Evolutionary conservation across 2,797 vertebrate genomes (phyloP).

Genomic region (Megaceryle alcyon): DNA sequence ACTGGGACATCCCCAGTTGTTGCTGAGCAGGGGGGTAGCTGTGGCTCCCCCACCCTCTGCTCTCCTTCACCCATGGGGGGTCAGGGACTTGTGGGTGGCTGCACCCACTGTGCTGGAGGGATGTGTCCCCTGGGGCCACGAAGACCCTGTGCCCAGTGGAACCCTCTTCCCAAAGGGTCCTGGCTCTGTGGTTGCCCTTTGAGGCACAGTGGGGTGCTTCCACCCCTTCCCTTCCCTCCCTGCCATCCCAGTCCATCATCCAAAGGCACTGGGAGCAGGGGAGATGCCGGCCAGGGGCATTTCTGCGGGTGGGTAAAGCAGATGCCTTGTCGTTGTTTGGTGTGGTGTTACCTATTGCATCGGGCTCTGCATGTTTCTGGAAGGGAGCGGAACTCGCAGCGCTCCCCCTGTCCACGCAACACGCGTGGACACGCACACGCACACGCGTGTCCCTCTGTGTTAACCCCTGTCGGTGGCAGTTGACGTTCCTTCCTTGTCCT

Average conservation of each 20-base stretch:
- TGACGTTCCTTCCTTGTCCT: slow-evolving; percentile 51
- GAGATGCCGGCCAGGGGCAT: background rate
- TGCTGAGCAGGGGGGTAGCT: background rate
- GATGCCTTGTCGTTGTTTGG: background rate
- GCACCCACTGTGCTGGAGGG: too few species aligned
- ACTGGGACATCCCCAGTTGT: background rate
- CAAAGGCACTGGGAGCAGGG: rapidly evolving
- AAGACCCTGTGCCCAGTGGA: background rate
- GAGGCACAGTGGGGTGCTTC: background rate
- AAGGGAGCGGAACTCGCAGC: background rate
- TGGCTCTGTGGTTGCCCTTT: background rate
- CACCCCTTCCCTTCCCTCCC: background rate
- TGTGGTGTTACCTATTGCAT: slow-evolving; percentile 8
- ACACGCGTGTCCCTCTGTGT: slow-evolving; percentile 20
- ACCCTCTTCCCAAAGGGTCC: background rate
- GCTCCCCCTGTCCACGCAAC: background rate
- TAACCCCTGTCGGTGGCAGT: slow-evolving; percentile 31
- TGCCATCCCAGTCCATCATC: rapidly evolving
- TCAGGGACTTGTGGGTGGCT: background rate
- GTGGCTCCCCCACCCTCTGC: background rate
- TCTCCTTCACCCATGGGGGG: background rate
- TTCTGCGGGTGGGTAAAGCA: background rate
- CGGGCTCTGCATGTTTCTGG: slow-evolving; percentile 46
- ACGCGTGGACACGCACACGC: background rate
- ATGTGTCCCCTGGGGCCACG: background rate